Conservation (phyloP, 2,113 vertebrate genomes). For the Hassar affinis region DNA sequence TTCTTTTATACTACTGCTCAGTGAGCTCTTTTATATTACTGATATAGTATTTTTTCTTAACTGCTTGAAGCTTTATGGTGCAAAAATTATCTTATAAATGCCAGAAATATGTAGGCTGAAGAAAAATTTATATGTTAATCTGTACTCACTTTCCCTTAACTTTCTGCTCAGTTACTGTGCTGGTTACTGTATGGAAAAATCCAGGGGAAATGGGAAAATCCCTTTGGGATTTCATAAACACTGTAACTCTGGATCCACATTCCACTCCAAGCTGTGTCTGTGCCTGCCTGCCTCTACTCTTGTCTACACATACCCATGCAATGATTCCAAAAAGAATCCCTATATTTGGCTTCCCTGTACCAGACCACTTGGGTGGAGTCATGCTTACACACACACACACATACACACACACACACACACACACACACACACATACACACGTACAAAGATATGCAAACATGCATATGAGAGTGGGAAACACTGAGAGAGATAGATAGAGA, state of each 20-base stretch:
- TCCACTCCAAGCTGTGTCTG: slow-evolving; percentile 65
- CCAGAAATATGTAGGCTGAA: neutral
- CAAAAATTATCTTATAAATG: neutral
- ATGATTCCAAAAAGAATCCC: slow-evolving; percentile 62
- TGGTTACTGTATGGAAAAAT: slow-evolving; percentile 21
- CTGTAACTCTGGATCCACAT: slow-evolving; percentile 57
- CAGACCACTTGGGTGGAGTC: slow-evolving; percentile 51
- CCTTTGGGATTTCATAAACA: slow-evolving; percentile 41
- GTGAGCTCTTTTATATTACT: no score
- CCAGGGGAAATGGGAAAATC: neutral
- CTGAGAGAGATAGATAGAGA: no score
- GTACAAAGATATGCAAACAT: no score
- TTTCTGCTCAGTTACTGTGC: slow-evolving; percentile 1
- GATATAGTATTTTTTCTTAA: neutral
- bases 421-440: slow-evolving; percentile 22
- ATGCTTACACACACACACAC: neutral
- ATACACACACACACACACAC: neutral
- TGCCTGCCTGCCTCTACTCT: slow-evolving; percentile 60
- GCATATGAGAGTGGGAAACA: slow-evolving; percentile 32
- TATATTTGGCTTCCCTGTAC: slow-evolving; percentile 45
- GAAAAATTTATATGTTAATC: neutral
- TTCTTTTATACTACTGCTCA: no score
- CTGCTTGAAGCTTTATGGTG: neutral
- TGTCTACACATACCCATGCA: slow-evolving; percentile 47
- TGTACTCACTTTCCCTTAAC: neutral